phyloP scores from a whole-genome alignment of 2,797 vertebrate genomes.

The Lerista edwardsae region DNA sequence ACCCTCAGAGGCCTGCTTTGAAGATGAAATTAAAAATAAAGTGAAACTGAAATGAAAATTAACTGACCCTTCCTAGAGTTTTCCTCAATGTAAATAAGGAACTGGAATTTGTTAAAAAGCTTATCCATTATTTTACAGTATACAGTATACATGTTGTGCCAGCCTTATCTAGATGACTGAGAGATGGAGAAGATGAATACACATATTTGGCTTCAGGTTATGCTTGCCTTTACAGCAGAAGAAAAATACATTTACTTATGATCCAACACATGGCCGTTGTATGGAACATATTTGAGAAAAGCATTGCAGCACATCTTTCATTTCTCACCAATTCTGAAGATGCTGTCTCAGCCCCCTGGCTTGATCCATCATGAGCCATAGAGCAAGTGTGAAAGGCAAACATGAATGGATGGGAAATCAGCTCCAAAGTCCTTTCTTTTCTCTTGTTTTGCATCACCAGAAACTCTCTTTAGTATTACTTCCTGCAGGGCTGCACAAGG shows the following conservation, averaged over 20 bases:
- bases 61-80: too few species aligned
- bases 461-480: slow-evolving; percentile 25
- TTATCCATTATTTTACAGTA: neutral
- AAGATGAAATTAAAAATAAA: too few species aligned
- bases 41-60: too few species aligned
- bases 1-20: too few species aligned
- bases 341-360: neutral
- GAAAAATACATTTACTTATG: neutral
- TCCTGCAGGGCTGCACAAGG: slow-evolving; percentile 38
- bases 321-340: neutral
- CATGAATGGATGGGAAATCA: slow-evolving; percentile 16
- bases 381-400: slow-evolving; percentile 8
- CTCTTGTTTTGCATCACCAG: slow-evolving; percentile 3
- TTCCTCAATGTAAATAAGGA: too few species aligned
- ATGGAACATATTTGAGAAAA: neutral
- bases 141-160: neutral
- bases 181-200: neutral
- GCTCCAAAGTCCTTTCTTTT: neutral
- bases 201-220: slow-evolving; percentile 2
- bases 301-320: neutral
- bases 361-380: slow-evolving; percentile 29
- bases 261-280: neutral
- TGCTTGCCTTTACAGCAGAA: neutral
- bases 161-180: neutral
- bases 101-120: too few species aligned